Evolutionary conservation across 2,797 vertebrate species (phyloP).

Genomic region (Brachymystax lenok): DNA sequence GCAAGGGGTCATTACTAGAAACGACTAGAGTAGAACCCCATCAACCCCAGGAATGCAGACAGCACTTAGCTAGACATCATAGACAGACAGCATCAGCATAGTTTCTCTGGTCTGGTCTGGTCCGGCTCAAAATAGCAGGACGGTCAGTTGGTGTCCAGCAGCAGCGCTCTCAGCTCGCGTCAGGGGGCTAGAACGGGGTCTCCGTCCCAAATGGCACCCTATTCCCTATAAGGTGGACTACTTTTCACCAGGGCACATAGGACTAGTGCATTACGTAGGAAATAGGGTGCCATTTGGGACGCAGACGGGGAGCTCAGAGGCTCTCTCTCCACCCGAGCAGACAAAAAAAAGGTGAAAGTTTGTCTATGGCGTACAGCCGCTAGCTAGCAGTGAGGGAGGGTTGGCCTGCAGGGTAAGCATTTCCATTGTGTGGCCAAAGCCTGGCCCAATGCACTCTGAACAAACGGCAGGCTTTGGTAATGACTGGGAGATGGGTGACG

Average conservation of each 20-base stretch:
- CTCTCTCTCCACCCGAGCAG: conserved; percentile 30
- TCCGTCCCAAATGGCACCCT: not conserved
- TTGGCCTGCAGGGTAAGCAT: conserved; percentile 61
- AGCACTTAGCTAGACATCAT: not conserved
- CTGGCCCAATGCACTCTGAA: conserved; percentile 62
- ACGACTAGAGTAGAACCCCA: not conserved
- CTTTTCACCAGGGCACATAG: not conserved
- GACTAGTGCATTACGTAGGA: not conserved
- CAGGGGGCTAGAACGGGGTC: too few species aligned
- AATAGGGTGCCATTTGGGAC: conserved; percentile 22
- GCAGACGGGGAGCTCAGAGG: conserved; percentile 55
- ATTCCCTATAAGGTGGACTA: not conserved
- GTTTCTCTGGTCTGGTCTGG: not conserved
- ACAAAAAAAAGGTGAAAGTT: conserved; percentile 52
- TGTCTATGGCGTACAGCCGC: conserved; percentile 60
- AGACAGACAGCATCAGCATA: not conserved
- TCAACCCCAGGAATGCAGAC: conserved; percentile 5
- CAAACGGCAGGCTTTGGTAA: conserved; percentile 58
- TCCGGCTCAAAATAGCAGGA: not conserved
- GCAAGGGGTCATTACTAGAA: too few species aligned
- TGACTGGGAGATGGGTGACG: conserved; percentile 48
- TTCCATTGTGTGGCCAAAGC: conserved; percentile 73
- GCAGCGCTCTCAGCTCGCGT: too few species aligned
- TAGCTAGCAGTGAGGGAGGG: conserved; percentile 53
- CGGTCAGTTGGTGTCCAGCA: not conserved